Percentiles rank a stretch among this genome's conserved stretches.
Conservation (phyloP, 2,888 invertebrate species). For the Fragum fragum region DNA sequence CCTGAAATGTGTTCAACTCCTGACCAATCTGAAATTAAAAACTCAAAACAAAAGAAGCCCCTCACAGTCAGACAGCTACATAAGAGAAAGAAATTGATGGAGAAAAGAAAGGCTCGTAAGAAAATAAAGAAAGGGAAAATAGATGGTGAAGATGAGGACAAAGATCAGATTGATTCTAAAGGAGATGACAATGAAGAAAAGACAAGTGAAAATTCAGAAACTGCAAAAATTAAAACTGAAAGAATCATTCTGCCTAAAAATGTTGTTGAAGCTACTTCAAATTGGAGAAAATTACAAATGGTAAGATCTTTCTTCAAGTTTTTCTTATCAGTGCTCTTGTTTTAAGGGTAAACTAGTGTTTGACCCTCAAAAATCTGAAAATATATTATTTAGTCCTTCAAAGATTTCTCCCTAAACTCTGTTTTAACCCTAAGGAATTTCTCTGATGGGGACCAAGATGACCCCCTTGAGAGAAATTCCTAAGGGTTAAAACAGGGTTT, state of each 20-base stretch:
- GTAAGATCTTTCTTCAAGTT: conserved; percentile 55
- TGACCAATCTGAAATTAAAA: background rate
- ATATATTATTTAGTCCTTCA: too few species aligned
- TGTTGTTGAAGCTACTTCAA: conserved; percentile 68
- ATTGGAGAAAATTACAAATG: conserved; percentile 78
- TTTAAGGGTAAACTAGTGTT: too few species aligned
- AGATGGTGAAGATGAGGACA: background rate
- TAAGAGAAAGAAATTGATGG: conserved; percentile 30
- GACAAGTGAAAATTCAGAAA: background rate
- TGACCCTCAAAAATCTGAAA: too few species aligned
- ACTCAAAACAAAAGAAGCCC: conserved; percentile 19
- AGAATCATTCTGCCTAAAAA: conserved; percentile 58
- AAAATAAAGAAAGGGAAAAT: background rate
- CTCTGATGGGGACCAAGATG: too few species aligned
- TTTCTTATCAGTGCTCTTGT: background rate
- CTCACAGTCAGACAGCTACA: conserved; percentile 44
- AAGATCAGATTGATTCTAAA: background rate
- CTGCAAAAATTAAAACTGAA: background rate
- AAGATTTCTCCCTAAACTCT: too few species aligned
- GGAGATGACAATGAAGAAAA: background rate
- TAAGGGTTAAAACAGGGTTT: too few species aligned
- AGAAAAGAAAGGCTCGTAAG: conserved; percentile 17
- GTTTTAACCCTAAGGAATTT: too few species aligned
- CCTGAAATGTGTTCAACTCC: background rate
- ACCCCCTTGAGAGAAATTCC: too few species aligned